Evolutionary conservation across 2,113 vertebrate genomes (phyloP), one percentile per base, ranked within the genome.

Genomic region (Neodontobutis hainanensis): DNA sequence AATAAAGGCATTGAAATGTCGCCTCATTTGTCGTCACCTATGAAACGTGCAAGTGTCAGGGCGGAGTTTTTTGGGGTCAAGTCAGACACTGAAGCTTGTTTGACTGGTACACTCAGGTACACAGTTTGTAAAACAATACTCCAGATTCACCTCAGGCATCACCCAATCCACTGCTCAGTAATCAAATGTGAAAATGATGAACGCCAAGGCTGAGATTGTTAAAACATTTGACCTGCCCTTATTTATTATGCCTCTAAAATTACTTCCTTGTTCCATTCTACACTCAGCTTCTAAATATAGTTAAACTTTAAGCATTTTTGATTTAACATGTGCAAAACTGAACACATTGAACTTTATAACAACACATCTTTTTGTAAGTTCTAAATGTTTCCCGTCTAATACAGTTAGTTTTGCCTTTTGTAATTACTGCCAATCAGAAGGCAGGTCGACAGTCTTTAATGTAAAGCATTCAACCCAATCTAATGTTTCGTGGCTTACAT

Each of bases 41-140:
- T 60, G 6, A 9, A 16, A 4, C 7, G 1, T 1, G 49, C 51
- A 12, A 65, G 16, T 9, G 32, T 8, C 12, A 61, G 19, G 60
- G 62, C 38, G 53, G 50, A n/a, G 50, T 11, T 69, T 38, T 49
- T 48, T 43, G 12, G n/a, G 36, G 34, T 14, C 11, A 49, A 12
- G 40, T 34, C 50, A 0, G 34, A 44, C 2, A 0, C 5, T 6
- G 35, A 66, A 38, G 15, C 0, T 27, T 47, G 84, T 84, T 62
- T 9, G 56, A 81, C 88, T 67, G 71, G 84, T 87, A 27, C 19
- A 27, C 61, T 19, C 55, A 51, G 35, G 19, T 16, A 40, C 9
- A 4, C 15, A 65, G 2, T 44, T 45, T 0, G 48, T 16, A 9
- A 11, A 11, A n/a, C 3, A 52, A 62, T 34, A 6, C 38, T 52